These are phyloP conservation scores for Numenius phaeopus DNA, from an alignment of 2,797 vertebrate species.

Conservation along the genomic window DNA sequence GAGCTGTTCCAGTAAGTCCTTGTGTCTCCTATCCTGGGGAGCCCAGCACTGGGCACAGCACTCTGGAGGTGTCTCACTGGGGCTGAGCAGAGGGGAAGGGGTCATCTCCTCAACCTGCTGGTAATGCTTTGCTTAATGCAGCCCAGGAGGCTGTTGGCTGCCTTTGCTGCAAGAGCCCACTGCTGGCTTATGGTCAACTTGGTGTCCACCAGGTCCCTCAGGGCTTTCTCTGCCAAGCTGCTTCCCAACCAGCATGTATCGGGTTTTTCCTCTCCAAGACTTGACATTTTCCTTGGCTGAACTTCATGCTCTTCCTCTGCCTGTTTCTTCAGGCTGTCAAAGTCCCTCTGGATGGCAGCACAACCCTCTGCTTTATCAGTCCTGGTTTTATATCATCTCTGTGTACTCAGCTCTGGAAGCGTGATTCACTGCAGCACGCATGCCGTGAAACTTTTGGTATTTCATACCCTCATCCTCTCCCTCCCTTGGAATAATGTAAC, in stretches of 20 bases:
- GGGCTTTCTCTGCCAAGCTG: background rate
- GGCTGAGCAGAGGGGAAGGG: background rate
- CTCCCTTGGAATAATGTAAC: background rate
- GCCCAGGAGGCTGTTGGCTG: background rate
- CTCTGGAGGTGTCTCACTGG: background rate
- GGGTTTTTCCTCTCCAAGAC: background rate
- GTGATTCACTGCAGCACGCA: rapidly evolving
- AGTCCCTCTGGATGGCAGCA: conserved; percentile 68
- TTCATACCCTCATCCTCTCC: rapidly evolving
- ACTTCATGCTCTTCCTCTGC: background rate
- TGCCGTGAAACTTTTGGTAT: background rate
- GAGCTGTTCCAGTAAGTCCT: background rate
- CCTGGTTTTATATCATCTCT: background rate
- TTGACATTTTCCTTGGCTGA: background rate
- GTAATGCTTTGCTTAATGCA: background rate
- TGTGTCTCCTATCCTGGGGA: background rate
- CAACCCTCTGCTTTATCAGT: background rate
- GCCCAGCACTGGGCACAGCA: background rate
- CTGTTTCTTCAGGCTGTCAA: background rate
- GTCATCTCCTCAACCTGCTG: rapidly evolving
- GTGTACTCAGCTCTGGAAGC: rapidly evolving
- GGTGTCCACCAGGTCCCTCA: background rate
- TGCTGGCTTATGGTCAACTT: background rate
- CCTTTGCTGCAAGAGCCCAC: background rate
- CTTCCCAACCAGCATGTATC: rapidly evolving